Base-by-base conservation (phyloP, 2,113 vertebrate species). In the Lycaon pictus region DNA sequence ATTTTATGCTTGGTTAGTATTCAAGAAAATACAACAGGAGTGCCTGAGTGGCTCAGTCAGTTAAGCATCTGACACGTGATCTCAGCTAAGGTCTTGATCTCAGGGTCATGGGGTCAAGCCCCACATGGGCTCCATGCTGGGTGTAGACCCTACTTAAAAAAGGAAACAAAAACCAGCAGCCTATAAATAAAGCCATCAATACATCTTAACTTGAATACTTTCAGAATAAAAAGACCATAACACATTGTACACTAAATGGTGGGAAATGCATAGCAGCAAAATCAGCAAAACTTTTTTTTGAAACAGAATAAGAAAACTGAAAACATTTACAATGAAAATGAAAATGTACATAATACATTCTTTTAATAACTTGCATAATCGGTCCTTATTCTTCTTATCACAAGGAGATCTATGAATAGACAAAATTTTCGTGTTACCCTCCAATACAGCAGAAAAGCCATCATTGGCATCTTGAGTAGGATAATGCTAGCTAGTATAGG, bases 131-230 rank as follows among this genome's bases (percentile, higher is more conserved):
- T 69, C 65, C 32, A 69, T 19, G 65, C 16, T 69, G 65, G 65
- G 2, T 67, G 65, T 8, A 16, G 65, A 69, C 29, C 7, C 32
- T 69, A 17, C 32, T 19, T n/a, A 19, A 69, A 69, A 69, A 69
- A 69, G 15, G 5, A 29, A 67, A 29, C 5, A 65, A 67, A 58
- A 58, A 17, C 15, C 56, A 58, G 56, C 11, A 60, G 88, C 53
- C 35, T 79, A 51, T 20, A 83, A 62, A 37, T 25, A 89, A 86
- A 82, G 3, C 86, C 72, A 77, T 16, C 20, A 69, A n/a, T 58
- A 90, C 56, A 89, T 92, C 25, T 76, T 27, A 86, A 93, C 69
- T 63, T 22, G 93, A 69, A 56, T 60, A 51, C 58, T 48, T 90
- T 72, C 74, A 89, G 35, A 87, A 55, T 87, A 82, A 89, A 90